Base-by-base conservation (phyloP, 2,113 vertebrate species). In the Triplophysa tibetana region DNA sequence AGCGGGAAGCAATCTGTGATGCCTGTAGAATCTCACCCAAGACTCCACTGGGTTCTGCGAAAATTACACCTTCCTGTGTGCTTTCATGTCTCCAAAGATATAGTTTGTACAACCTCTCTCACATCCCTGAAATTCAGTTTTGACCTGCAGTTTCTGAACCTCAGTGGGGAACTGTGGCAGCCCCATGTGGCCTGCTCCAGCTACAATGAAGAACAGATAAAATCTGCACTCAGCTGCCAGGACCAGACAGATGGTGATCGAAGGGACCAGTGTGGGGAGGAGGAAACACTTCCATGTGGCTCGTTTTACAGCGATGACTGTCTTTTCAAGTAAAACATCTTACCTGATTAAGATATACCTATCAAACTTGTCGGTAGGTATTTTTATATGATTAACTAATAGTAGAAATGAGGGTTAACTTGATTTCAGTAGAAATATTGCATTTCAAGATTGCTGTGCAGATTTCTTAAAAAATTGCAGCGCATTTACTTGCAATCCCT, bases 281-380 rank as follows among this genome's bases (percentile, higher is more conserved):
- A 65, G 48, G 62, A 26, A 74, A 60, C 23, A 13, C 9, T 70
- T 21, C 74, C 16, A 61, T 62, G 79, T 76, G 84, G 82, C 66
- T 81, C 82, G 79, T 70, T 82, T 89, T 78, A 79, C 84, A 82
- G 33, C 79, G 78, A 75, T 86, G 78, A 88, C 87, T 88, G 87
- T 83, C 82, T 84, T 81, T 78, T 63, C 73, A 83, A 86, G 87
- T 82, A 80, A 73, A 70, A 58, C 77, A 63, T 26, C 77, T 84
- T 21, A 70, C 84, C 85, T 83, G 77, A 79, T 33, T 79, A 69
- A 72, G 67, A 74, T 69, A 83, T 82, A 81, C 75, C 79, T 85
- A 62, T 75, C 61, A 72, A 86, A 64, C 19, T 60, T 70, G 75
- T 84, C 85, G 80, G 9, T 38, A 60, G 64, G n/a, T 73, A 63